Conservation (phyloP, 2,113 vertebrate species). For the Elephantulus edwardii region DNA sequence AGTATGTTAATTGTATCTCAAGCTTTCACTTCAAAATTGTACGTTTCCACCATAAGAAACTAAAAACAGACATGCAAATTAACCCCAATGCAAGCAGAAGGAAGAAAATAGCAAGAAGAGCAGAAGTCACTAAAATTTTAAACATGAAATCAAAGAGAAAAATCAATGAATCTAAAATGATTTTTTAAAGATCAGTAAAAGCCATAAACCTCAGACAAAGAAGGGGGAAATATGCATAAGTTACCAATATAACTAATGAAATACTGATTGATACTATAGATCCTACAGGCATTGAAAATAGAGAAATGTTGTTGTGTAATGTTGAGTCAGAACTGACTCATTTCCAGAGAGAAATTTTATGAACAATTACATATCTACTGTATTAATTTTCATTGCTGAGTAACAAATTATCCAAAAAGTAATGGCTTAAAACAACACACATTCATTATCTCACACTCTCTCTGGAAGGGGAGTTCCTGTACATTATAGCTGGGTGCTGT, state of each 20-base stretch:
- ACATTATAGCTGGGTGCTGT: not conserved
- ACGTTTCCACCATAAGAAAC: conserved; percentile 17
- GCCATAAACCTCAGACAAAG: not conserved
- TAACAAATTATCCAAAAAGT: not conserved
- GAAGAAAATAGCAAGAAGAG: not conserved
- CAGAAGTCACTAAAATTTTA: not conserved
- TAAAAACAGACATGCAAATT: not conserved
- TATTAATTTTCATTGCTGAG: not conserved
- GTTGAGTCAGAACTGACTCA: too few relatives aligned
- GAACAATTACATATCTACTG: not conserved
- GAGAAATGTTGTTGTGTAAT: too few relatives aligned
- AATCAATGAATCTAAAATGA: conserved; percentile 18
- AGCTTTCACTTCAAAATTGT: not conserved
- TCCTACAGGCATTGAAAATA: not conserved
- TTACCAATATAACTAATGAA: not conserved
- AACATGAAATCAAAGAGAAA: not conserved
- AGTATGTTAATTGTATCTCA: not conserved
- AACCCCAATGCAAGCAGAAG: conserved; percentile 20
- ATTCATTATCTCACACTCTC: not conserved
- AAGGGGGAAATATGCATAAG: not conserved
- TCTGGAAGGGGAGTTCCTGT: not conserved
- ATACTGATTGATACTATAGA: not conserved
- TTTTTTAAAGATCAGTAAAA: conserved; percentile 18
- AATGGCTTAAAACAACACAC: not conserved
- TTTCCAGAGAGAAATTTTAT: not conserved